A percentile compares a stretch with the other conserved stretches of the same genome.
Evolutionary conservation across 2,888 invertebrate genomes (phyloP).

Genomic region (Prostheceraeus crozeri): DNA sequence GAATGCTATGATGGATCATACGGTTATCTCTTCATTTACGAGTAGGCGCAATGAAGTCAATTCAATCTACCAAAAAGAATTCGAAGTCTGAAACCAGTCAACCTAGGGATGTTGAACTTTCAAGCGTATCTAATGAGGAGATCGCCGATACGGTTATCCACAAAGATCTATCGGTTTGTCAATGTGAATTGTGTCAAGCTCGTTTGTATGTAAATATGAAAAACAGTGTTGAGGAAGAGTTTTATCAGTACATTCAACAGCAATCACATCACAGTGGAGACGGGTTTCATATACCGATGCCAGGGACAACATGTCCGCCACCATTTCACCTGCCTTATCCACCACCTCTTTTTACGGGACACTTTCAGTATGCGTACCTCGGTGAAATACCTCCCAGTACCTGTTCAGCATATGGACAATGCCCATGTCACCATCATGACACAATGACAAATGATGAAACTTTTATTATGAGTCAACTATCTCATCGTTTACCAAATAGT

Average conservation of each 20-base stretch:
- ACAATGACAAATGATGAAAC: constrained; percentile 6
- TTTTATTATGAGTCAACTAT: no score
- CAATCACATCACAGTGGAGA: constrained; percentile 33
- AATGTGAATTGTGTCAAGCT: constrained; percentile 35
- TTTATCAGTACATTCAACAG: constrained; percentile 28
- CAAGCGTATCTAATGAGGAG: no score
- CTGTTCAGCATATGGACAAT: constrained; percentile 28
- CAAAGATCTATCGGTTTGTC: no score
- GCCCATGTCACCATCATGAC: constrained; percentile 24
- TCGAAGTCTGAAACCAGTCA: no score
- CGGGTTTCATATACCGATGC: constrained; percentile 33
- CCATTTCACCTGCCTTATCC: constrained; percentile 18
- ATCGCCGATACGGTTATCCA: no score
- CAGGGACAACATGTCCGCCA: constrained; percentile 21
- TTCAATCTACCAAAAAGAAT: no score
- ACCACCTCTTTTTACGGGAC: constrained; percentile 22
- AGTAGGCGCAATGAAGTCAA: no score
- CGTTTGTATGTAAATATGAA: constrained; percentile 35
- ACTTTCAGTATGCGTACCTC: constrained; percentile 31
- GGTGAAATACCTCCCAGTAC: constrained; percentile 31
- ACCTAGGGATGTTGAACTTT: no score
- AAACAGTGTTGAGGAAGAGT: constrained; percentile 33
- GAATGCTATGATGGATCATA: no score
- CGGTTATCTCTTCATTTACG: no score
- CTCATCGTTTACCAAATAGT: no score